Percentiles rank a stretch among this genome's conserved stretches.
These are phyloP conservation scores for Heliconius himera DNA, from an alignment of 1,140 invertebrate species.

Conservation along the genomic window DNA sequence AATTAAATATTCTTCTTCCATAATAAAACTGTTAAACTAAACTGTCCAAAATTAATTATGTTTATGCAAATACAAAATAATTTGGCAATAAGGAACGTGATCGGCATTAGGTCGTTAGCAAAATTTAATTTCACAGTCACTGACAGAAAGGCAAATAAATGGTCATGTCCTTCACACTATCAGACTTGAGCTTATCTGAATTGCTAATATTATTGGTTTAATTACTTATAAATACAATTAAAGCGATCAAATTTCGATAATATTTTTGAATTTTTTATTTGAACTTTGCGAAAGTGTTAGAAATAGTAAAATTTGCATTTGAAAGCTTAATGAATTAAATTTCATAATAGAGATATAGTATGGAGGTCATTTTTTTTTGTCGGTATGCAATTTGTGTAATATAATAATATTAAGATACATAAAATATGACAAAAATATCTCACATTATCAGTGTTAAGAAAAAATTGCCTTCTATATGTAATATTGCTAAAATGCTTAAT, in stretches of 20 bases:
- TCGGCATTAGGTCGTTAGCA: slow-evolving; percentile 50
- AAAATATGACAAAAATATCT: too few relatives aligned
- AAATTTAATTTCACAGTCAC: slow-evolving; percentile 58
- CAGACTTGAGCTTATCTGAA: slow-evolving; percentile 55
- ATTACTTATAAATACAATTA: slow-evolving; percentile 17
- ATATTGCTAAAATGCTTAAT: too few relatives aligned
- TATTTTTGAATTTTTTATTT: too few relatives aligned
- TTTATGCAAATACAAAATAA: slow-evolving; percentile 36
- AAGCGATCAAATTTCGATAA: neutral
- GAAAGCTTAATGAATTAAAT: neutral
- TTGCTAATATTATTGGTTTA: slow-evolving; percentile 49
- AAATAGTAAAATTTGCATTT: neutral
- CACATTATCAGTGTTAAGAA: too few relatives aligned
- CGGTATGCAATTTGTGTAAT: too few relatives aligned
- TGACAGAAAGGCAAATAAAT: slow-evolving; percentile 38
- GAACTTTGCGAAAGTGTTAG: neutral
- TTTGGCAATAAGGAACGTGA: slow-evolving; percentile 54
- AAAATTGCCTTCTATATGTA: too few relatives aligned
- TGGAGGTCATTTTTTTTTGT: too few relatives aligned
- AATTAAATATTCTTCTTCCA: slow-evolving; percentile 20
- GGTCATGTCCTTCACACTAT: slow-evolving; percentile 44
- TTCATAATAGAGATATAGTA: too few relatives aligned
- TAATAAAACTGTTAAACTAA: slow-evolving; percentile 1
- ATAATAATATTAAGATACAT: too few relatives aligned
- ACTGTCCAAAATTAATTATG: slow-evolving; percentile 37